Evolutionary conservation across 2,888 invertebrate species (phyloP).

Genomic region (Frankliniella fusca): DNA sequence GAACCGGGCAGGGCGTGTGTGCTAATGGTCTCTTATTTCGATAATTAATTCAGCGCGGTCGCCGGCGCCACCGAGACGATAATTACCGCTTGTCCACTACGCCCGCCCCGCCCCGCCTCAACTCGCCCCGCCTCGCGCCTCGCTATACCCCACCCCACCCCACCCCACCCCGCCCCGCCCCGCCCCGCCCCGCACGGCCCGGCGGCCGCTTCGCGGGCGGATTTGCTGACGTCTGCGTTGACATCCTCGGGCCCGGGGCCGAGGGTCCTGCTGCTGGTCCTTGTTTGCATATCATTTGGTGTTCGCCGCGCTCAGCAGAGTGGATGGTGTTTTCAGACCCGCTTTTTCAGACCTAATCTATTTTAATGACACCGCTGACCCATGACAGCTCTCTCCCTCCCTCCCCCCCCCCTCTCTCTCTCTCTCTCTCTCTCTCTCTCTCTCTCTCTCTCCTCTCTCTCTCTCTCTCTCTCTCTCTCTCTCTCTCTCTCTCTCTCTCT

Average conservation of each 20-base stretch:
- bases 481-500: not conserved
- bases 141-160: no score
- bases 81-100: not conserved
- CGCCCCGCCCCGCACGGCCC: not conserved
- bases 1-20: no score
- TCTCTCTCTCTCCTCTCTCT: not conserved
- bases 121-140: no score
- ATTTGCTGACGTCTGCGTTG: not conserved
- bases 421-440: not conserved
- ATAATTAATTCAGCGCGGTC: not conserved
- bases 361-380: conserved; percentile 12
- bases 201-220: not conserved
- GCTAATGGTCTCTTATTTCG: no score
- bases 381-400: not conserved
- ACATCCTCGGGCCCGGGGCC: not conserved
- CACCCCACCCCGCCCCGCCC: not conserved
- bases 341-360: conserved; percentile 18
- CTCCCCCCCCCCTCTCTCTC: not conserved
- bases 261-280: not conserved
- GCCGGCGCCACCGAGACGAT: no score
- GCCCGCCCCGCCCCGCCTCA: not conserved
- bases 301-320: not conserved
- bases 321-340: not conserved
- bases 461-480: not conserved
- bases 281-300: conserved; percentile 20